Base-by-base conservation (phyloP, 2,113 vertebrate species). In the Sturnira hondurensis region DNA sequence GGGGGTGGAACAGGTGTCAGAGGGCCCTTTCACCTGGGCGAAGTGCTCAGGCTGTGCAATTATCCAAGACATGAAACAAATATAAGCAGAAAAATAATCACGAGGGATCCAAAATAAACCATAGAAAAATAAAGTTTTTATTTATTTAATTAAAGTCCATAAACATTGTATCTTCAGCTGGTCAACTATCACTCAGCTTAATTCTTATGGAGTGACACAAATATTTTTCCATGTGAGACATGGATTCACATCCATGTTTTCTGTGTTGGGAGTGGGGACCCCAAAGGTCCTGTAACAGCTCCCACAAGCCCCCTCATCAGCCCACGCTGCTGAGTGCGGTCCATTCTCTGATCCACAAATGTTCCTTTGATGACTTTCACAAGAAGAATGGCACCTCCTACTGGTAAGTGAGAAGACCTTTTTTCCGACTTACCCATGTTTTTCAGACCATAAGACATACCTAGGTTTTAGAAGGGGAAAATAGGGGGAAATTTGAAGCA, bases 311-410 rank as follows among this genome's bases (percentile, higher is more conserved):
- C 47, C 7, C 41, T 85, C 1, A 14, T 20, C 41, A 80, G 70
- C 54, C 65, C 13, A 7, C 16, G 2, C 8, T 65, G 78, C 58
- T 84, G 36, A 45, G n/a, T 54, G 10, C 15, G 7, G 33, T 63
- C 24, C 17, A 3, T 19, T 43, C 17, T 71, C 54, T 56, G 52
- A 80, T 6, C 17, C 54, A 33, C n/a, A 87, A 28, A n/a, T n/a
- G 54, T 11, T 77, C 41, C 8, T 52, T 70, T 61, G 71, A 52
- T 78, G 61, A 89, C 45, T 65, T 93, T 6, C 77, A 6, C 70
- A 68, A 82, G 38, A 28, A 16, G 87, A 82, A 87, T 45, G 7
- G 93, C 67, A 92, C 87, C 88, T 89, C 58, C 96, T 97, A n/a
- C 68, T 73, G 97, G 92, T 87, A 88, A 2, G 45, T 9, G 0